Base-by-base conservation (phyloP, 2,888 invertebrate species). In the Baronia brevicornis region DNA sequence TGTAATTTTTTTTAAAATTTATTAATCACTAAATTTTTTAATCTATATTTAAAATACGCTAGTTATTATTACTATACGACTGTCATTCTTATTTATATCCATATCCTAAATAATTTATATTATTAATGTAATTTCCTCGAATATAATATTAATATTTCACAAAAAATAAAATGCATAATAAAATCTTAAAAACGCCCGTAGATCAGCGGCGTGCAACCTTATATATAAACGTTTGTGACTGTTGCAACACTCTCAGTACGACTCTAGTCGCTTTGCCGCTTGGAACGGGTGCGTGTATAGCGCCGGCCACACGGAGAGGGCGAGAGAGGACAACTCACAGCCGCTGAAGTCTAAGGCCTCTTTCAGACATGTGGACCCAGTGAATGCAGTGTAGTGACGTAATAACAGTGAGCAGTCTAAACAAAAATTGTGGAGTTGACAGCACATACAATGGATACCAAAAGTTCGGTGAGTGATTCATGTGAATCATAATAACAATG, bases 181-280 rank as follows among this genome's bases (percentile, higher is more conserved):
- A 15, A 17, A 26, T 24, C 12, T 8, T 19, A 41, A 28, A 35
- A 23, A 31, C 11, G 20, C 11, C 24, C 17, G 28, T 28, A 36
- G 35, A 33, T 13, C 29, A 20, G 28, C 32, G 48, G 54, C 59
- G 48, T 74, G 62, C 72, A 77, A 70, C 60, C 65, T 79, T 66
- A 80, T 82, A 84, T 80, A 79, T 82, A 82, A 82, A 70, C 73
- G 72, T 77, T 74, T 73, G 71, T 52, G 66, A 59, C 60, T 60
- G 77, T 80, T 80, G 75, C 78, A 79, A 80, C 75, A 80, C 71
- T 60, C 72, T 84, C 84, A 85, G 84, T 84, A 72, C 75, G 82
- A 75, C 84, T 85, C 84, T 85, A 84, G 85, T 85, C 85, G 85
- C 84, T 84, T 84, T 85, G 85, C 84, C 84, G 85, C 66, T 80